Evolutionary conservation across 2,113 vertebrate species (phyloP).

Genomic region (Argyrosomus japonicus): DNA sequence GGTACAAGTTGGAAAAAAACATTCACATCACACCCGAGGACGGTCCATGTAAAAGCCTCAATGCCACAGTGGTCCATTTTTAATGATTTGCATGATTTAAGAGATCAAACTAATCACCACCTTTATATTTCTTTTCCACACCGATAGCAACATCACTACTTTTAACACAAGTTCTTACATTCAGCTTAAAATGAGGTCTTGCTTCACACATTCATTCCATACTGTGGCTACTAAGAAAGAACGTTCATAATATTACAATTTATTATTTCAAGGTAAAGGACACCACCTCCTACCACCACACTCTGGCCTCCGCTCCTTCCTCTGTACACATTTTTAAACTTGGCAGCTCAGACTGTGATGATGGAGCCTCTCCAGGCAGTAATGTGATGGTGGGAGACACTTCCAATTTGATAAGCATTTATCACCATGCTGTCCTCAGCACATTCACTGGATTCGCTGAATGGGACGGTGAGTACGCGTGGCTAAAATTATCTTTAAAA

Average conservation of each 20-base stretch:
- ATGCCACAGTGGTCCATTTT: neutral
- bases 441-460: slow-evolving; percentile 32
- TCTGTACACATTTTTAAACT: slow-evolving; percentile 52
- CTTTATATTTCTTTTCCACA: neutral
- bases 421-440: slow-evolving; percentile 39
- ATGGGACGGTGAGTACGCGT: slow-evolving; percentile 11
- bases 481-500: neutral
- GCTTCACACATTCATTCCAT: neutral
- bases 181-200: neutral
- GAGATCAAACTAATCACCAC: neutral
- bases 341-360: slow-evolving; percentile 60
- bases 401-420: slow-evolving; percentile 68
- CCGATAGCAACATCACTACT: neutral
- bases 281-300: slow-evolving; percentile 4
- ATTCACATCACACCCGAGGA: neutral
- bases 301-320: slow-evolving; percentile 31
- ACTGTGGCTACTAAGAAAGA: neutral
- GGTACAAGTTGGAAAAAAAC: neutral
- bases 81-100: neutral
- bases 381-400: slow-evolving; percentile 64
- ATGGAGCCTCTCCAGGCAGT: slow-evolving; percentile 64
- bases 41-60: neutral
- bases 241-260: slow-evolving; percentile 1
- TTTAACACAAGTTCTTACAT: neutral
- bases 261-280: slow-evolving; percentile 46